phyloP scores from a whole-genome alignment of 2,888 invertebrate genomes.

The Volucella zonaria region DNA sequence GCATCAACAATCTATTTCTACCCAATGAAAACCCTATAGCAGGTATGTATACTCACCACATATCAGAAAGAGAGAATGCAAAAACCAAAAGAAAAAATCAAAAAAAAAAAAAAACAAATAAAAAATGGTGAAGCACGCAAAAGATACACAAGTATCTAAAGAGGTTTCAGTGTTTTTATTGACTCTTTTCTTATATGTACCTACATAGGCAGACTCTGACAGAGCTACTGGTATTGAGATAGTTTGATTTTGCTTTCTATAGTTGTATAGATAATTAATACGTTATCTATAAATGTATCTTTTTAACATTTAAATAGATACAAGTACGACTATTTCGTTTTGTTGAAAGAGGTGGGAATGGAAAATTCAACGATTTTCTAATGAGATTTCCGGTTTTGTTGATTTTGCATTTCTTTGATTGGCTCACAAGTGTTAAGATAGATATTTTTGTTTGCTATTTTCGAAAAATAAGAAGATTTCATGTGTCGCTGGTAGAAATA shows the following conservation, averaged over 20 bases:
- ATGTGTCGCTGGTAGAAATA: no score
- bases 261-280: constrained; percentile 54
- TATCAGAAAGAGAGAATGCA: constrained; percentile 58
- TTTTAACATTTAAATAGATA: constrained; percentile 23
- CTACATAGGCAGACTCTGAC: constrained; percentile 10
- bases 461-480: no score
- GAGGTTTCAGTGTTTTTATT: constrained; percentile 15
- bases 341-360: constrained; percentile 31
- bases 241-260: constrained; percentile 25
- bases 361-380: constrained; percentile 2
- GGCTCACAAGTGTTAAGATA: constrained; percentile 2
- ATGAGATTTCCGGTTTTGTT: background rate
- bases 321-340: background rate
- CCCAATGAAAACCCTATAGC: constrained; percentile 65
- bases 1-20: constrained; percentile 54
- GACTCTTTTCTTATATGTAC: background rate
- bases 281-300: constrained; percentile 51
- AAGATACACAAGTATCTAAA: constrained; percentile 66
- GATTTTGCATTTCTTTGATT: constrained; percentile 45
- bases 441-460: no score
- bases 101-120: no score
- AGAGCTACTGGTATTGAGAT: constrained; percentile 52
- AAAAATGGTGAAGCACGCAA: constrained; percentile 56
- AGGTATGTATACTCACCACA: constrained; percentile 45
- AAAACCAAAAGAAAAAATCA: background rate